phyloP scores from a whole-genome alignment of 2,113 vertebrate genomes.

The Cyanoliseus patagonus region DNA sequence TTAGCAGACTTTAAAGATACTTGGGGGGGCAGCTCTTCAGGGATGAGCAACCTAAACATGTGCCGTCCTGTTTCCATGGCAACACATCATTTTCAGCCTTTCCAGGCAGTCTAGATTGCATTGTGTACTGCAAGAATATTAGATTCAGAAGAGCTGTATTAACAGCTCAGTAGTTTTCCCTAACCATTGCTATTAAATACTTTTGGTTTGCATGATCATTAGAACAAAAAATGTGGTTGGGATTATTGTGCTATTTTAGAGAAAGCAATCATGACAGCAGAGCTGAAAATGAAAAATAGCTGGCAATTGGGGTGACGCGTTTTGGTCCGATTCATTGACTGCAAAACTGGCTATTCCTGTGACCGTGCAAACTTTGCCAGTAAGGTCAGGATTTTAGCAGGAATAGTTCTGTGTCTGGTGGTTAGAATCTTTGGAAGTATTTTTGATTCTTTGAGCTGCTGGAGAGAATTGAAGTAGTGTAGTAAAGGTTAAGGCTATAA shows the following conservation, averaged over 20 bases:
- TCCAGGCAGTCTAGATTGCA: conserved; percentile 59
- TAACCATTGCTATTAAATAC: neutral
- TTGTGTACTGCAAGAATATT: conserved; percentile 59
- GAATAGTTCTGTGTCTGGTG: neutral
- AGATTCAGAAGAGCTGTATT: conserved; percentile 45
- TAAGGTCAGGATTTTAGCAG: neutral
- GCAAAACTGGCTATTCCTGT: neutral
- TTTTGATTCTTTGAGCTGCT: neutral
- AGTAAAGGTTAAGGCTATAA: conserved; percentile 16
- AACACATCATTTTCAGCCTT: conserved; percentile 71
- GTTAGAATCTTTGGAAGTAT: neutral
- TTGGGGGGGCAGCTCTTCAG: conserved; percentile 52
- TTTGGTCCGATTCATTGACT: neutral
- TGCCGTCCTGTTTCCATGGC: conserved; percentile 72
- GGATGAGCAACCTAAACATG: conserved; percentile 68
- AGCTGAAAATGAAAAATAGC: neutral
- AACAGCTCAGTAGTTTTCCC: conserved; percentile 12
- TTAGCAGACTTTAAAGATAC: conserved; percentile 48
- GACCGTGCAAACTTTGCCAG: neutral
- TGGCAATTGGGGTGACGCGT: neutral
- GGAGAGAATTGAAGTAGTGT: neutral
- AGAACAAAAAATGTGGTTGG: neutral
- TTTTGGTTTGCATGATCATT: neutral
- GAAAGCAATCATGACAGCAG: neutral
- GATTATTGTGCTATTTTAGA: neutral